Base-by-base conservation (phyloP, 2,888 invertebrate genomes). In the Polydrusus tereticollis region DNA sequence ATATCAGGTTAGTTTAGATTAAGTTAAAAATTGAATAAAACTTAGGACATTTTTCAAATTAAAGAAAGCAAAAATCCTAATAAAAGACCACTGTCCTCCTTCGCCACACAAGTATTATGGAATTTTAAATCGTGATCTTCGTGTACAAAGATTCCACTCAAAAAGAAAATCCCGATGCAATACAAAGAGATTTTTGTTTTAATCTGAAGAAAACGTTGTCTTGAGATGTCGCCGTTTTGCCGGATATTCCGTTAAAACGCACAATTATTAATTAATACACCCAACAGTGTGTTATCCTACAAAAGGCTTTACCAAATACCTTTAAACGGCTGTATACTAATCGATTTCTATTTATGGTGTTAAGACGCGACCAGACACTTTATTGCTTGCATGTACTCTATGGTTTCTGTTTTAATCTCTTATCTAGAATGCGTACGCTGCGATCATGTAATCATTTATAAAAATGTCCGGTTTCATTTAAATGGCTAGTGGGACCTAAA, bases 401-500 rank as follows among this genome's bases (percentile, higher is more conserved):
- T 66, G 71, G 62, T 66, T 71, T 71, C 65, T 55, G 66, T 71
- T 71, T 66, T 65, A 36, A 66, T 65, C 71, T 71, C 60, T 60
- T 66, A 58, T 71, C 71, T 66, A 59, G 67, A 70, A 57, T 52
- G 33, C 55, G 41, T 52, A 60, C 68, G 18, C 26, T 52, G 41
- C 55, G 23, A 59, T 70, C 23, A 36, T 58, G 52, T 38, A 18
- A 41, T 52, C 45, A 50, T 43, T 45, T 14, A 57, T 47, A 66
- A 65, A 62, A 66, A 66, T 70, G 66, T 71, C 71, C 71, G 71
- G 66, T 71, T 71, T 66, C 71, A 60, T 66, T 71, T 66, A 71
- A 55, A 71, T 66, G 58, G 69, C 58, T 45, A 64, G 12, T 64
- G 23, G 52, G 65, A 70, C 65, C 70, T 59, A 65, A 70, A 70